phyloP scores from a whole-genome alignment of 2,888 invertebrate genomes.

The Temnothorax unifasciatus region DNA sequence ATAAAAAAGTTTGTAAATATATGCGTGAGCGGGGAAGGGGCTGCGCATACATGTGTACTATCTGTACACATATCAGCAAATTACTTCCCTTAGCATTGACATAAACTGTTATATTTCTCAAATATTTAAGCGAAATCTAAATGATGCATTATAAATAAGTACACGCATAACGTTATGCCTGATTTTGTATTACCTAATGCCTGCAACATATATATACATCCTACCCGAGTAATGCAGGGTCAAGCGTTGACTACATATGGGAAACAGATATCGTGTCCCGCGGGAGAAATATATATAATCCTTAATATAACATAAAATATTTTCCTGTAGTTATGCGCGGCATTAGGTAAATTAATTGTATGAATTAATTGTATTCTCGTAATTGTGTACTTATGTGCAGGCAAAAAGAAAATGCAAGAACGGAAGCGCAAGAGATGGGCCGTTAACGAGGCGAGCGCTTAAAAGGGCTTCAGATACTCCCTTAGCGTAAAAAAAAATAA shows the following conservation, averaged over 20 bases:
- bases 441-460: conserved; percentile 43
- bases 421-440: background rate
- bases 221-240: background rate
- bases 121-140: too few relatives aligned
- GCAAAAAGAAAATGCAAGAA: conserved; percentile 6
- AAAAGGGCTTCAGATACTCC: conserved; percentile 23
- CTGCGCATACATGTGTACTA: too few relatives aligned
- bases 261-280: background rate
- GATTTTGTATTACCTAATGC: too few relatives aligned
- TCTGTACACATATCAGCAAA: too few relatives aligned
- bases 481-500: conserved; percentile 3
- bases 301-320: background rate
- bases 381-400: background rate
- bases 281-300: background rate
- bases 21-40: too few relatives aligned
- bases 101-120: too few relatives aligned
- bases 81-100: too few relatives aligned
- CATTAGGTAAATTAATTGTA: conserved; percentile 3
- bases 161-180: too few relatives aligned
- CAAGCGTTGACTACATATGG: background rate
- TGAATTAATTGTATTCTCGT: conserved; percentile 13
- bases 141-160: too few relatives aligned
- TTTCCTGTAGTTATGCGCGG: background rate
- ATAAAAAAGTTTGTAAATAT: too few relatives aligned
- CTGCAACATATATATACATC: too few relatives aligned